phyloP scores from a whole-genome alignment of 2,113 vertebrate genomes.

The Pluvialis apricaria region DNA sequence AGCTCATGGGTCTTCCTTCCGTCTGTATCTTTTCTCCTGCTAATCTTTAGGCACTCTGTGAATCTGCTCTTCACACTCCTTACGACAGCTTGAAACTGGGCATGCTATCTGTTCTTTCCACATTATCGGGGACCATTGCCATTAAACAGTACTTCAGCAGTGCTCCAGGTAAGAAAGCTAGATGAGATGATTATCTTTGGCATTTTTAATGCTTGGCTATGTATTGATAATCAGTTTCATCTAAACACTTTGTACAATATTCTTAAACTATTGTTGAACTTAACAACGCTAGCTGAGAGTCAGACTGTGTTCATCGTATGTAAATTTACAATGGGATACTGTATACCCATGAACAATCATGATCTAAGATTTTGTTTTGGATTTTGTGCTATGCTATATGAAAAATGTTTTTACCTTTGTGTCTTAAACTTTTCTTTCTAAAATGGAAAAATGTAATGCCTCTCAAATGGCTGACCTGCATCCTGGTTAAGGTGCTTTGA shows the following conservation, averaged over 20 bases:
- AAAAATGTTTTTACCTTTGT: not conserved
- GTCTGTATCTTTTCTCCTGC: not conserved
- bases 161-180: conserved; percentile 76
- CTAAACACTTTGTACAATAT: not conserved
- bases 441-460: not conserved
- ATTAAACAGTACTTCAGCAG: conserved; percentile 91
- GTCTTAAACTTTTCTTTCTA: not conserved
- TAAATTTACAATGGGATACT: not conserved
- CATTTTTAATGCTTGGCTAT: not conserved
- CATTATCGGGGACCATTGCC: conserved; percentile 89
- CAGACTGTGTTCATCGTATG: accelerated
- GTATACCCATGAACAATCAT: not conserved
- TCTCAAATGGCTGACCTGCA: not conserved
- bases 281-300: not conserved
- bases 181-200: not conserved
- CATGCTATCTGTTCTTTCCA: conserved; percentile 92
- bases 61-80: conserved; percentile 91
- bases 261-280: not conserved
- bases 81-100: conserved; percentile 94
- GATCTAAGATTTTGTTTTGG: not conserved
- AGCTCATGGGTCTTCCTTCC: not conserved
- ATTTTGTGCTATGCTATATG: not conserved
- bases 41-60: conserved; percentile 84
- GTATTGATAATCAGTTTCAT: not conserved
- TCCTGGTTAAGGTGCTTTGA: not conserved